Percentiles rank a stretch among this genome's conserved stretches.
These are phyloP conservation scores for Peromyscus polionotus DNA, from an alignment of 2,113 vertebrate species.

Conservation along the genomic window DNA sequence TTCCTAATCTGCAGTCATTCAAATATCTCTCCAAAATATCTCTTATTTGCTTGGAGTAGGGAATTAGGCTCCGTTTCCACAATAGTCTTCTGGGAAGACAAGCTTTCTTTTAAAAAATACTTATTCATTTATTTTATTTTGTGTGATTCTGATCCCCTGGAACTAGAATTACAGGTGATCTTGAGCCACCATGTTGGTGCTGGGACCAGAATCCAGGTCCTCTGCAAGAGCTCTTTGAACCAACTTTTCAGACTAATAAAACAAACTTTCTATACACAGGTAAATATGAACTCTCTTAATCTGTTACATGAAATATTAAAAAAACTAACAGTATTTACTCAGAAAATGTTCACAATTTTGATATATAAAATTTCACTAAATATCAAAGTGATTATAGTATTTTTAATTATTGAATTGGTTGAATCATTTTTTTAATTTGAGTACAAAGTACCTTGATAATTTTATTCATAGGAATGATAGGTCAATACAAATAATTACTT, in stretches of 20 bases:
- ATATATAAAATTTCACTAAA: not conserved
- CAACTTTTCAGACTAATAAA: not conserved
- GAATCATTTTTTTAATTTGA: not conserved
- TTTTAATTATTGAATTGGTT: not conserved
- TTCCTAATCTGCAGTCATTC: not conserved
- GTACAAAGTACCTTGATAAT: not conserved
- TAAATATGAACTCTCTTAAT: not conserved
- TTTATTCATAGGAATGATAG: not conserved
- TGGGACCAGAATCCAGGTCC: not conserved
- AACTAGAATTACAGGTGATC: not conserved
- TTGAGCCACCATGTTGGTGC: no score
- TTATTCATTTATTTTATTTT: not conserved
- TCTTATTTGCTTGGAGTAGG: not conserved
- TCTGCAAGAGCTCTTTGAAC: not conserved
- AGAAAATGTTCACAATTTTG: constrained; percentile 29
- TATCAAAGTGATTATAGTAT: not conserved
- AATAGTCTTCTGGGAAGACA: no score
- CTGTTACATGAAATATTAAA: not conserved
- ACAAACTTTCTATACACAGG: not conserved
- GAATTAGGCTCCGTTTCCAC: not conserved
- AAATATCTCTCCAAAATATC: not conserved
- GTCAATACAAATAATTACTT: not conserved
- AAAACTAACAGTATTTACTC: constrained; percentile 37
- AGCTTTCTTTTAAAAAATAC: not conserved
- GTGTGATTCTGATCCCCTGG: not conserved